Conservation (phyloP, 2,888 invertebrate species). For the Brenthis ino region DNA sequence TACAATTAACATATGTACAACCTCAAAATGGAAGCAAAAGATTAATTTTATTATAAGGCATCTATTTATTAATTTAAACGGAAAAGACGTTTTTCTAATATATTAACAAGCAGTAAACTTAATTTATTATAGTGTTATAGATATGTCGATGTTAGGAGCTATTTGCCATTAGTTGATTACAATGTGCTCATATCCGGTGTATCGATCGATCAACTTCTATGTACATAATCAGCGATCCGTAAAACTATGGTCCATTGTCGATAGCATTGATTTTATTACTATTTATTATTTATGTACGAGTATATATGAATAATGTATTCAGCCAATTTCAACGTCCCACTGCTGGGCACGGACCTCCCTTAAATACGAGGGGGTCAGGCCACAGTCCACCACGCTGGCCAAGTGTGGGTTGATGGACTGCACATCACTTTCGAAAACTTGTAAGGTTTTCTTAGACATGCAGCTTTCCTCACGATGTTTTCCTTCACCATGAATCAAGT, state of each 20-base stretch:
- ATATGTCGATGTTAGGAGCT: neutral
- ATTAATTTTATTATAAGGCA: neutral
- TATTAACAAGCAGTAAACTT: too few relatives aligned
- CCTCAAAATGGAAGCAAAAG: neutral
- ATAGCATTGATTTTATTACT: neutral
- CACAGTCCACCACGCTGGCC: too few relatives aligned
- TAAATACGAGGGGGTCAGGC: neutral
- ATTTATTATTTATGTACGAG: neutral
- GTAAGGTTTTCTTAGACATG: too few relatives aligned
- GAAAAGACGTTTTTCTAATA: too few relatives aligned
- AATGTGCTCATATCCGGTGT: neutral
- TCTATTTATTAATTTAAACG: too few relatives aligned
- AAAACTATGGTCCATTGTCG: constrained; percentile 1
- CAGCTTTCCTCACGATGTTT: too few relatives aligned
- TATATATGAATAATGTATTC: neutral
- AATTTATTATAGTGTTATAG: neutral
- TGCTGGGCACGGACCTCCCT: neutral
- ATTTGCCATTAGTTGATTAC: neutral
- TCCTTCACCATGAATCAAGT: too few relatives aligned
- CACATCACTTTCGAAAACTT: too few relatives aligned
- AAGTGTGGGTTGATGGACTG: too few relatives aligned
- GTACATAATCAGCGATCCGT: neutral
- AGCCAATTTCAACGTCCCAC: too few relatives aligned
- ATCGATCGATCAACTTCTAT: neutral
- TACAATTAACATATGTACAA: neutral